Evolutionary conservation across 2,113 vertebrate species (phyloP), one percentile per base, ranked within the genome.

Genomic region (Podiceps cristatus): DNA sequence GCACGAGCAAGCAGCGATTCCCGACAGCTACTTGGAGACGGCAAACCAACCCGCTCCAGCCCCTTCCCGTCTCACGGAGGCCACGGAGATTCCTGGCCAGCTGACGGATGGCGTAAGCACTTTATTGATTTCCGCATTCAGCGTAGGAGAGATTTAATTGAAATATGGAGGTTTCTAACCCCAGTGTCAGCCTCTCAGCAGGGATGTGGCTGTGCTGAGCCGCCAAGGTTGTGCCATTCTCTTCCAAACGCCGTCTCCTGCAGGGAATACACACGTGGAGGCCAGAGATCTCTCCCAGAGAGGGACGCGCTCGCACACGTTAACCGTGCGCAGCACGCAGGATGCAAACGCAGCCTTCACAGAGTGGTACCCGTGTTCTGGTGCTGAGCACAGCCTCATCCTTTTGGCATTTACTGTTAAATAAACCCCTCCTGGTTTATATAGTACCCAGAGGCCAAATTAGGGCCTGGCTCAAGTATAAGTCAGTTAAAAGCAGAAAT

Each of bases 111-210:
- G 72, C 2, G 19, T 52, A 13, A 69, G 83, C 35, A 4, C 58
- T 56, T 52, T 27, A 94, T 92, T 49, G 95, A 96, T 96, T 87
- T 18, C 80, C 78, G 47, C 8, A 1, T 35, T 19, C 7, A 24
- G 86, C 4, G 16, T 18, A 11, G 94, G 89, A 91, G 91, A 83
- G 89, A 72, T 97, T 89, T 87, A 87, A 96, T 90, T 93, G 93
- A 79, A 55, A 62, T 25, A 44, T 1, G 80, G 94, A 93, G 66
- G 45, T 95, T 96, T 69, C 95, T 62, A 50, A 94, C 89, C 97
- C 50, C 5, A 0, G 56, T 49, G 76, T 84, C 94, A 87, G 95
- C 53, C 73, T 84, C 95, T 45, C 91, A 58, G 93, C 86, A n/a
- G 95, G 91, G 80, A 58, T 4, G 33, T 15, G 13, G 80, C 73